Base-by-base conservation (phyloP, 2,888 invertebrate species). In the Ormyrus labotus region DNA sequence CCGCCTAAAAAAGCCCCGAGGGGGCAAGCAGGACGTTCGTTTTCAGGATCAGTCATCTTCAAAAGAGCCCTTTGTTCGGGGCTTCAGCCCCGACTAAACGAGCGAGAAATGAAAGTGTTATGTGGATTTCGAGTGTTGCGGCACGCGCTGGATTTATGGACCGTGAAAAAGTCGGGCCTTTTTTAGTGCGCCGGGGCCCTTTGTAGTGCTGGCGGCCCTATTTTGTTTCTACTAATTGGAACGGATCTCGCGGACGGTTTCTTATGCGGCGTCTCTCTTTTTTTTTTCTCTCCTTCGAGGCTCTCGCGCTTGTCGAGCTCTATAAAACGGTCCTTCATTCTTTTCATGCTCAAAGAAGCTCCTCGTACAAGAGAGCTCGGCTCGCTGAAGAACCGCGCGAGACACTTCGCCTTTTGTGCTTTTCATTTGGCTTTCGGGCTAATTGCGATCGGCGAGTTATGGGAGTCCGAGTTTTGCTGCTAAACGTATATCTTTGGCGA, bases 141-240 rank as follows among this genome's bases (percentile, higher is more conserved):
- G 72, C 8, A 45, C 47, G 9, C 60, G 10, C 45, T 11, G 67
- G 68, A 72, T 72, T 78, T 73, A 71, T 78, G 78, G 61, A 55
- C 55, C 78, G 72, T 72, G 64, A 71, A 78, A 71, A 71, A 71
- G n/a, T 58, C 19, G 7, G 48, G 51, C 60, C 67, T 69, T 69
- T 55, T 51, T 76, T 6, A 19, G 19, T 50, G 19, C 55, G 34
- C 6, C 6, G 60, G 64, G 6, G 13, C 51, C n/a, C n/a, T 69
- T 57, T 68, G 68, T 68, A 48, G 53, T 45, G 0, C 45, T 19
- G 9, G 50, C 48, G 57, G 47, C 19, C 50, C 75, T 70, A 75
- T 75, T 80, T 80, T 70, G 75, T 75, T 65, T 70, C 75, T 80
- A 74, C 74, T 80, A 80, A 80, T 80, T 80, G 75, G 75, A 64